These are phyloP conservation scores for Takifugu rubripes DNA, from an alignment of 2,797 vertebrate genomes.

Conservation along the genomic window DNA sequence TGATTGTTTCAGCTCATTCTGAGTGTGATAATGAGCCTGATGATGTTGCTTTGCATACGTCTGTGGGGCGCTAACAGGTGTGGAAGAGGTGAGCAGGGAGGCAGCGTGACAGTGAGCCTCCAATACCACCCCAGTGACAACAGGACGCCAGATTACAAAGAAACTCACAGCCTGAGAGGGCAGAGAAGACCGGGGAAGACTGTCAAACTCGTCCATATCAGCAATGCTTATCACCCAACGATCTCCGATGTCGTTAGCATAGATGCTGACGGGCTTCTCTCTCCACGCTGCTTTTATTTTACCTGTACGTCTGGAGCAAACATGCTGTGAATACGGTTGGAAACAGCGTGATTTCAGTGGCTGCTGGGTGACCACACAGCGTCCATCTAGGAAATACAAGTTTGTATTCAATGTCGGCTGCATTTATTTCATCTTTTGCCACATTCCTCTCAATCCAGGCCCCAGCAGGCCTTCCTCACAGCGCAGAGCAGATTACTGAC, in stretches of 20 bases:
- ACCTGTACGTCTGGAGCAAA: too few relatives aligned
- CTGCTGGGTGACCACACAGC: slow-evolving; percentile 53
- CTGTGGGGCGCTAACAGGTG: slow-evolving; percentile 89
- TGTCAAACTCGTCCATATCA: too few relatives aligned
- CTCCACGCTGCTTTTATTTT: too few relatives aligned
- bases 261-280: too few relatives aligned
- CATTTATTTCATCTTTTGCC: slow-evolving; percentile 22
- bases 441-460: slow-evolving; percentile 16
- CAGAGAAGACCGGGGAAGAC: too few relatives aligned
- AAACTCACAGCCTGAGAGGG: slow-evolving; percentile 42
- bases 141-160: slow-evolving; percentile 46
- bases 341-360: background rate
- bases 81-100: slow-evolving; percentile 64
- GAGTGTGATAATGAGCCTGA: slow-evolving; percentile 86
- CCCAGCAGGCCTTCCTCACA: slow-evolving; percentile 34
- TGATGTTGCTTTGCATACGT: slow-evolving; percentile 81
- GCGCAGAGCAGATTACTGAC: slow-evolving; percentile 67
- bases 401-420: slow-evolving; percentile 44
- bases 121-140: slow-evolving; percentile 40
- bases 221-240: too few relatives aligned
- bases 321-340: too few relatives aligned
- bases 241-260: too few relatives aligned
- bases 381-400: slow-evolving; percentile 32
- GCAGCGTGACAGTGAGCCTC: slow-evolving; percentile 1
- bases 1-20: slow-evolving; percentile 90